phyloP scores from a whole-genome alignment of 2,113 vertebrate genomes.

The Anoura caudifer region DNA sequence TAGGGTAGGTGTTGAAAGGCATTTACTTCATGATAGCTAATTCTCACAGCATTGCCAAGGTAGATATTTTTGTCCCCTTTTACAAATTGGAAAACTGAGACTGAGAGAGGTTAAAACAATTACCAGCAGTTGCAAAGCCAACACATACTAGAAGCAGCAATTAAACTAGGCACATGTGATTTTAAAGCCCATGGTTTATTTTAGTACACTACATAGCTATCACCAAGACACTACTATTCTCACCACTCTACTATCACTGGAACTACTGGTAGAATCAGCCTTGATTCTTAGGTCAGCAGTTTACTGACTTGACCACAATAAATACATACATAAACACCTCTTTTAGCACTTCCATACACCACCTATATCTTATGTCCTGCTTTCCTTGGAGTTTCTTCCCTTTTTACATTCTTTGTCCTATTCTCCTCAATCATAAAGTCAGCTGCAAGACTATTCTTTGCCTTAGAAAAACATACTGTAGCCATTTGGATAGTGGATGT shows the following conservation, averaged over 20 bases:
- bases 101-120: background rate
- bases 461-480: background rate
- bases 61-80: background rate
- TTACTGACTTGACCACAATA: background rate
- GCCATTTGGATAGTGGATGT: background rate
- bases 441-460: background rate
- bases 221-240: too few relatives aligned
- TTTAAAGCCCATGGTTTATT: background rate
- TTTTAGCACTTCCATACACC: background rate
- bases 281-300: background rate
- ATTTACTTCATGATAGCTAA: background rate
- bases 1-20: background rate
- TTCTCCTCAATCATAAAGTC: background rate
- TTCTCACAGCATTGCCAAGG: background rate
- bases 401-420: background rate
- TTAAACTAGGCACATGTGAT: background rate
- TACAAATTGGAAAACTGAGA: background rate
- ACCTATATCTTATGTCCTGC: background rate
- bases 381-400: background rate
- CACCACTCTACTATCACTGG: background rate
- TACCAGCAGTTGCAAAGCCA: background rate
- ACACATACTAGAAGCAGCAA: background rate
- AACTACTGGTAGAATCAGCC: background rate
- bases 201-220: background rate
- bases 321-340: background rate